Conservation (phyloP, 2,113 vertebrate species). For the Tiliqua scincoides region DNA sequence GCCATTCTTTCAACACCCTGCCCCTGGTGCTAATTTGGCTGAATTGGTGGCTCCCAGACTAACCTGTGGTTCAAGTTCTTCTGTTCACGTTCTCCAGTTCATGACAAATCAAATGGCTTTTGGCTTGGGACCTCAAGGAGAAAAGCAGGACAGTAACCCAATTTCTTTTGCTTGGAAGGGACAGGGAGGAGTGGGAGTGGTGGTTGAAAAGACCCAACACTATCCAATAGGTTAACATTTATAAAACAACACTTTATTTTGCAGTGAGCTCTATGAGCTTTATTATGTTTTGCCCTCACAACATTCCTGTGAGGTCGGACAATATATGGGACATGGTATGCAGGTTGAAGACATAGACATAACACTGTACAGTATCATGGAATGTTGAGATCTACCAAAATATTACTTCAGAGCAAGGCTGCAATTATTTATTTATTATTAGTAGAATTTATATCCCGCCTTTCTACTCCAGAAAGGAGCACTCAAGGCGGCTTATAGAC, state of each 20-base stretch:
- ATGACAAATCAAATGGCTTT: neutral
- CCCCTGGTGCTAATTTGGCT: neutral
- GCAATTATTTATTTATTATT: too few relatives aligned
- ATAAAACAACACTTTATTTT: neutral
- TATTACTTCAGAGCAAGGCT: neutral
- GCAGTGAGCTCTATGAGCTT: too few relatives aligned
- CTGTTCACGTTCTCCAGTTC: neutral
- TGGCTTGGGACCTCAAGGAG: neutral
- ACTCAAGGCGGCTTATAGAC: too few relatives aligned
- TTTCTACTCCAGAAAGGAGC: too few relatives aligned
- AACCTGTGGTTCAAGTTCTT: neutral
- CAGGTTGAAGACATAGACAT: neutral
- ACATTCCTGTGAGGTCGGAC: neutral
- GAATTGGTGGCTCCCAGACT: neutral
- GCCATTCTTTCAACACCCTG: neutral
- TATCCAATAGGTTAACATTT: neutral
- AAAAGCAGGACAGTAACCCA: neutral
- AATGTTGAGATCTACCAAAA: neutral
- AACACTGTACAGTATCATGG: neutral
- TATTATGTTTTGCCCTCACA: neutral
- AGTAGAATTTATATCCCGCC: too few relatives aligned
- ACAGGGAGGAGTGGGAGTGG: slow-evolving; percentile 15
- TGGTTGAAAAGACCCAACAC: neutral
- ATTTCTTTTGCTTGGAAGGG: neutral
- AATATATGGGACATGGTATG: neutral